phyloP scores from a whole-genome alignment of 64 coral and sea anemone genomes.

The Dendrophyllia cribrosa region DNA sequence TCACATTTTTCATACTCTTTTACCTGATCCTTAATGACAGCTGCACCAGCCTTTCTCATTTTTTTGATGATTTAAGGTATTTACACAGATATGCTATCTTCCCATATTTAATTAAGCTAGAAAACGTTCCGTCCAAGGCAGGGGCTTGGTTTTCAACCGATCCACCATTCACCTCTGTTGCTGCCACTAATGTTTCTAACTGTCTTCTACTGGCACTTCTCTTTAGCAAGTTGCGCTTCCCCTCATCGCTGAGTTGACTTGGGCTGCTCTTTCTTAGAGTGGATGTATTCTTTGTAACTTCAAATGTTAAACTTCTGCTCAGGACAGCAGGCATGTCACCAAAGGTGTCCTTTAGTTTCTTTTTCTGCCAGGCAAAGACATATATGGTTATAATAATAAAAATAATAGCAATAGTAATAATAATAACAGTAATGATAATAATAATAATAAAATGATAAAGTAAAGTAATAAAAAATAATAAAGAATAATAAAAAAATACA shows the following conservation, averaged over 20 bases:
- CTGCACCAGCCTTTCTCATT: neutral
- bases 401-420: no score
- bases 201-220: conserved; percentile 8
- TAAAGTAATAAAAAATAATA: no score
- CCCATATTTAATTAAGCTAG: conserved; percentile 3
- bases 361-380: neutral
- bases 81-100: no score
- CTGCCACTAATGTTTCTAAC: conserved; percentile 35
- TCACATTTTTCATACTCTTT: conserved; percentile 66
- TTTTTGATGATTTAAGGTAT: neutral
- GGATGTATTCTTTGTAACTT: conserved; percentile 22
- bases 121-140: conserved; percentile 38
- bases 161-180: conserved; percentile 24
- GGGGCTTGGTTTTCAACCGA: neutral
- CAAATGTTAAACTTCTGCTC: neutral
- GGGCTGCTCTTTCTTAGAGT: conserved; percentile 23
- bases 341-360: neutral
- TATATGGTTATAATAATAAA: no score
- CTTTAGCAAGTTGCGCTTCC: neutral
- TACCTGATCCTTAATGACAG: conserved; percentile 19
- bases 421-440: no score
- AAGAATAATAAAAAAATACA: no score
- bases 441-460: no score
- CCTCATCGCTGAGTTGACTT: conserved; percentile 4
- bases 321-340: neutral